A percentile compares a stretch with the other conserved stretches of the same genome.
These are phyloP conservation scores for Tetranychus truncatus DNA, from an alignment of 2,888 invertebrate genomes.

Conservation along the genomic window DNA sequence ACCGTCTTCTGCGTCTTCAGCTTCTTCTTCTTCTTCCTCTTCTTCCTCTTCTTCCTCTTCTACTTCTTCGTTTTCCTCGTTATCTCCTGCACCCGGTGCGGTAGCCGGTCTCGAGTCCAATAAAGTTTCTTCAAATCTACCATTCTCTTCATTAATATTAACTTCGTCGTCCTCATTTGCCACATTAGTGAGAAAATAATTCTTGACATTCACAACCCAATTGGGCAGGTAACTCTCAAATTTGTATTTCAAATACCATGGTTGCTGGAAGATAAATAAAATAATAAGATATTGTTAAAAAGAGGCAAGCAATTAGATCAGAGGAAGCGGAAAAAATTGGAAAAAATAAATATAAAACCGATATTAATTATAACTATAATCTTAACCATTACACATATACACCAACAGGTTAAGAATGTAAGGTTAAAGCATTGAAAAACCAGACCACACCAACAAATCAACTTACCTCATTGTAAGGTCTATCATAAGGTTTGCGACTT, in stretches of 20 bases:
- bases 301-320: background rate
- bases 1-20: background rate
- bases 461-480: constrained; percentile 5
- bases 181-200: background rate
- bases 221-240: background rate
- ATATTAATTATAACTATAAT: no score
- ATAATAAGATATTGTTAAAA: background rate
- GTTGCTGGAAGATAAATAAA: background rate
- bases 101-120: background rate
- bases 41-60: background rate
- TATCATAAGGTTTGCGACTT: constrained; percentile 7
- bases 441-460: background rate
- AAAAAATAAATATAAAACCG: background rate
- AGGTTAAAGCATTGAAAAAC: background rate
- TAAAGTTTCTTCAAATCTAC: background rate
- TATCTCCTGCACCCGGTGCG: background rate
- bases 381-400: background rate
- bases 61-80: background rate
- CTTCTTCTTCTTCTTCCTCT: background rate
- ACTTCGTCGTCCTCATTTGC: background rate
- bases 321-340: background rate
- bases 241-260: background rate
- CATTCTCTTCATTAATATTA: background rate
- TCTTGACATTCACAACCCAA: background rate
- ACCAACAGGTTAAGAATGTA: background rate